Evolutionary conservation across 2,888 invertebrate genomes (phyloP).

Genomic region (Thymelicus acteon): DNA sequence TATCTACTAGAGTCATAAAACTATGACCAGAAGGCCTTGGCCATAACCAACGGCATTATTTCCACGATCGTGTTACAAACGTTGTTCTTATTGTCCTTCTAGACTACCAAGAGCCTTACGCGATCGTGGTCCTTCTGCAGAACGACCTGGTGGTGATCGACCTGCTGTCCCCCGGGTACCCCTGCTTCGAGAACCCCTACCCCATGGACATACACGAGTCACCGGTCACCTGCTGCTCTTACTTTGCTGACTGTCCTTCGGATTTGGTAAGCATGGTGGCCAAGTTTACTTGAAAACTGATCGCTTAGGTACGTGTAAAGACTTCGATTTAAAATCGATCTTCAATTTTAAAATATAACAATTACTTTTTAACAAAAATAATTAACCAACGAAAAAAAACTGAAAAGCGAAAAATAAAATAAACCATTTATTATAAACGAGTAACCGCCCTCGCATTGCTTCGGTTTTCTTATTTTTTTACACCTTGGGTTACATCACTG

Average conservation of each 20-base stretch:
- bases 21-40: too few relatives aligned
- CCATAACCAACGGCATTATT: background rate
- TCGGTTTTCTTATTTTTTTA: too few relatives aligned
- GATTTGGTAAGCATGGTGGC: slow-evolving; percentile 89
- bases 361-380: too few relatives aligned
- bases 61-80: background rate
- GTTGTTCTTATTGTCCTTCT: slow-evolving; percentile 55
- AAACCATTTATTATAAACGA: too few relatives aligned
- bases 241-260: slow-evolving; percentile 98
- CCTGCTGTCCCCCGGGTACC: slow-evolving; percentile 97
- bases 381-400: too few relatives aligned
- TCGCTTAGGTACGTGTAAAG: too few relatives aligned
- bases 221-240: slow-evolving; percentile 98
- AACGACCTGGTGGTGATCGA: slow-evolving; percentile 99
- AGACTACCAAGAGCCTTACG: slow-evolving; percentile 99
- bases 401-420: too few relatives aligned
- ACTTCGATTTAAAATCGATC: too few relatives aligned
- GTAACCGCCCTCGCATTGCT: too few relatives aligned
- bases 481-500: too few relatives aligned
- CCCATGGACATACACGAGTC: slow-evolving; percentile 99
- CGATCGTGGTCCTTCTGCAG: slow-evolving; percentile 98
- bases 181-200: slow-evolving; percentile 99
- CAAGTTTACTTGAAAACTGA: background rate
- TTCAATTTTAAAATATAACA: too few relatives aligned
- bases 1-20: too few relatives aligned